Conservation (phyloP, 2,888 invertebrate species). For the Andricus curvator region DNA sequence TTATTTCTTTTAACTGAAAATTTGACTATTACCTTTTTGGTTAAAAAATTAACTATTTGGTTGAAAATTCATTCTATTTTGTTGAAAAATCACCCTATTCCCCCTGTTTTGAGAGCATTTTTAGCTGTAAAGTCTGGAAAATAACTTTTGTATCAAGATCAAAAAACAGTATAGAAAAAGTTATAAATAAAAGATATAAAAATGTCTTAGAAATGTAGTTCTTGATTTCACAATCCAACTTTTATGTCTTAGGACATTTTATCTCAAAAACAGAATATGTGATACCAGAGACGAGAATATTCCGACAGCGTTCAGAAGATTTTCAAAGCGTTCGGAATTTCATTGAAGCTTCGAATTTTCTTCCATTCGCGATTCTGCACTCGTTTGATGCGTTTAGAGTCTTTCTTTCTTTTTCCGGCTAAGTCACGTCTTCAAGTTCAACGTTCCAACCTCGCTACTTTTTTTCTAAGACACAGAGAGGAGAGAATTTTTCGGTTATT, state of each 20-base stretch:
- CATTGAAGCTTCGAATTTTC: background rate
- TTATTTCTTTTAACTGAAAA: too few relatives aligned
- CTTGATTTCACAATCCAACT: background rate
- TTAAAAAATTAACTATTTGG: too few relatives aligned
- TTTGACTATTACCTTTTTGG: too few relatives aligned
- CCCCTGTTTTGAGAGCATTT: too few relatives aligned
- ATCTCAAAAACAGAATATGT: background rate
- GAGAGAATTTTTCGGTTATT: slow-evolving; percentile 54
- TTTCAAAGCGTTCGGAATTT: background rate
- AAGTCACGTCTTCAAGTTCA: slow-evolving; percentile 57
- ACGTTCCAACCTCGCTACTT: slow-evolving; percentile 63
- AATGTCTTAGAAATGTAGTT: background rate
- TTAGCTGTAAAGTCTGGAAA: too few relatives aligned
- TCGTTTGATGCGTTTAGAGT: background rate
- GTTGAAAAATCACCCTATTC: too few relatives aligned
- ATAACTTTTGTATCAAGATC: background rate
- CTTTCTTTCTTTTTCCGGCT: slow-evolving; percentile 16
- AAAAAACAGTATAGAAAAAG: background rate
- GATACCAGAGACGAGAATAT: background rate
- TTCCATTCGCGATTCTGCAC: background rate
- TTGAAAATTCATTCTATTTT: too few relatives aligned
- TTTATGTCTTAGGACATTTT: background rate
- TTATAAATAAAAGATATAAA: background rate
- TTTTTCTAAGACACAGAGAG: slow-evolving; percentile 53
- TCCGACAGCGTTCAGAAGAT: background rate